These are phyloP conservation scores for Meandrusa payeni DNA, from an alignment of 2,888 invertebrate genomes.

Conservation along the genomic window DNA sequence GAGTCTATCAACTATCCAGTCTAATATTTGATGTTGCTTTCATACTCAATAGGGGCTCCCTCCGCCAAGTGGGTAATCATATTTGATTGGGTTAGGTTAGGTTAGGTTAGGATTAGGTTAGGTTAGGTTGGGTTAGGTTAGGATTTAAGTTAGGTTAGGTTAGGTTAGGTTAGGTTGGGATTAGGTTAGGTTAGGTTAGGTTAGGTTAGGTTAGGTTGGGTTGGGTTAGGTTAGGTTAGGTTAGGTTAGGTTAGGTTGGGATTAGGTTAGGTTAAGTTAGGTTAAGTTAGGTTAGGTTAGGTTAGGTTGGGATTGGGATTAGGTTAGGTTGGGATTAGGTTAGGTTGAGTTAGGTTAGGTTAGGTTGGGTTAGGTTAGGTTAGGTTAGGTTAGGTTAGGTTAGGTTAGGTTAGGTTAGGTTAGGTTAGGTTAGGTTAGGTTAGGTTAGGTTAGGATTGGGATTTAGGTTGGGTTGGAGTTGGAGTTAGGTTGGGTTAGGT, in stretches of 20 bases:
- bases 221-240: too few species aligned
- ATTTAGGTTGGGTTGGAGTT: too few species aligned
- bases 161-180: constrained; percentile 28
- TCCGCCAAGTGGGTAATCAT: not conserved
- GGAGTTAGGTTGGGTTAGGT: too few species aligned
- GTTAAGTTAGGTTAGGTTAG: constrained; percentile 24
- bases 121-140: constrained; percentile 31
- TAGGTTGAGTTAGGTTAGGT: constrained; percentile 29
- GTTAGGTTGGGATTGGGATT: not conserved
- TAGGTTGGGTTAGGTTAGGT: constrained; percentile 29
- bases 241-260: constrained; percentile 22
- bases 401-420: too few species aligned
- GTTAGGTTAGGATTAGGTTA: constrained; percentile 26
- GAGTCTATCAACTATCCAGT: too few species aligned
- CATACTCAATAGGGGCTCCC: too few species aligned
- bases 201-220: too few species aligned
- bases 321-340: constrained; percentile 27
- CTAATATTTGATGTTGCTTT: too few species aligned
- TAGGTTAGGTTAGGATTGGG: too few species aligned
- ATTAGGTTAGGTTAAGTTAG: constrained; percentile 29
- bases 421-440: too few species aligned
- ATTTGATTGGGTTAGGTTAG: constrained; percentile 27
- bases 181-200: too few species aligned
- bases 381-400: constrained; percentile 22
- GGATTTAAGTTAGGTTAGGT: constrained; percentile 33